Base-by-base conservation (phyloP, 1,140 invertebrate genomes). In the Anastrepha ludens region DNA sequence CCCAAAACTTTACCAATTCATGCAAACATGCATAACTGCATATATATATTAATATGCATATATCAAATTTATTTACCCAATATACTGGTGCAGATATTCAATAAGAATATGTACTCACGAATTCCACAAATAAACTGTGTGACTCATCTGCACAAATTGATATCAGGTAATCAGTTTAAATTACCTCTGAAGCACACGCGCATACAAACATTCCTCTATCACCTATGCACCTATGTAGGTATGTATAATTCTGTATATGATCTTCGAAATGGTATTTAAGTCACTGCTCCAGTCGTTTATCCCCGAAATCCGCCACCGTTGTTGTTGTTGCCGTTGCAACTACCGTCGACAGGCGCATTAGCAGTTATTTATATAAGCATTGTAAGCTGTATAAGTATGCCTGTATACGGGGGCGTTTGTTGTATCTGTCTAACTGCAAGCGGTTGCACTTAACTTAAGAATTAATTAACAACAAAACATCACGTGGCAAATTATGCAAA, bases 401-500 rank as follows among this genome's bases (percentile, higher is more conserved):
- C n/a, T 15, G 60, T n/a, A 13, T 62, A 47, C 55, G 17, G 29
- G 29, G 74, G 74, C 74, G 74, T 81, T 2, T 81, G 74, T 50
- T 81, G n/a, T 81, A 81, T 81, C 17, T 81, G 74, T 81, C 17
- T 81, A 29, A 44, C 74, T 58, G 74, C 74, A 81, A 81, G 74
- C 55, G 74, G 74, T 81, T 81, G 74, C 74, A 47, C 17, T 81
- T 81, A 81, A 81, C 74, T 81, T 81, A 81, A 81, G 74, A 81
- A 81, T 81, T 81, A 81, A 81, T 81, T 81, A 81, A 55, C 74
- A 81, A 81, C 74, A 81, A 55, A 81, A 81, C 74, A 55, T 81
- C 74, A 81, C 74, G 74, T 81, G 74, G 74, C 74, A 81, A 81
- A 55, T 81, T 81, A 81, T 81, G 74, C 74, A 81, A 81, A 81